Evolutionary conservation across 2,113 vertebrate genomes (phyloP), one percentile per base, ranked within the genome.

Genomic region (Sinocyclocheilus anophthalmus): DNA sequence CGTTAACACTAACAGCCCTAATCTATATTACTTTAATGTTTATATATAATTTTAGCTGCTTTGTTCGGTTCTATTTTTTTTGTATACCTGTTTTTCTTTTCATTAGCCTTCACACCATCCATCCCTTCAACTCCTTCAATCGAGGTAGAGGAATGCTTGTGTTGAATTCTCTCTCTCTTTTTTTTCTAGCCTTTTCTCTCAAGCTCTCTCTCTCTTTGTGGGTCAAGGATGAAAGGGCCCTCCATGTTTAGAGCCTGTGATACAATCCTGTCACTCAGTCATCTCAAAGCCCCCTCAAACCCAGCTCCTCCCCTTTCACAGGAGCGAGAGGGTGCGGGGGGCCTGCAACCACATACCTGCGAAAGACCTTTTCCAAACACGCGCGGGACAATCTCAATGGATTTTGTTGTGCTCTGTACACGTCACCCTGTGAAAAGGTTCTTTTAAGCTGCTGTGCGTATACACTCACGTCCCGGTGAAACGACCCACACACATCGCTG

Each of bases 71-170:
- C 69, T 76, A 1, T 8, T 39, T 39, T 75, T 8, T 69, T 69
- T 33, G 33, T 2, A n/a, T 2, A 69, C 26, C 33, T 83, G 79
- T 77, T 63, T 63, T 42, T 72, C 75, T 59, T 81, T 72, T 75
- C 72, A 81, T 61, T 82, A 30, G 50, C 53, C 65, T 57, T 61
- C 45, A 53, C 1, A 0, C 22, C 30, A 42, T 59, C 70, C 80
- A 61, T 63, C 81, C 81, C 69, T 77, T 69, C 53, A 16, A n/a
- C 67, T 13, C 79, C 83, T 81, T 81, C 79, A 57, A 10, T 61
- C 69, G 86, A 83, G 69, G 48, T 42, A 67, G 75, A 79, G 88
- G 88, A 89, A 89, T 89, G 84, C 81, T 76, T 84, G 72, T 89
- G 88, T 50, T 57, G 86, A 83, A 75, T 42, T 48, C 37, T 85